Conservation (phyloP, 2,888 invertebrate species). For the Globia sparganii region DNA sequence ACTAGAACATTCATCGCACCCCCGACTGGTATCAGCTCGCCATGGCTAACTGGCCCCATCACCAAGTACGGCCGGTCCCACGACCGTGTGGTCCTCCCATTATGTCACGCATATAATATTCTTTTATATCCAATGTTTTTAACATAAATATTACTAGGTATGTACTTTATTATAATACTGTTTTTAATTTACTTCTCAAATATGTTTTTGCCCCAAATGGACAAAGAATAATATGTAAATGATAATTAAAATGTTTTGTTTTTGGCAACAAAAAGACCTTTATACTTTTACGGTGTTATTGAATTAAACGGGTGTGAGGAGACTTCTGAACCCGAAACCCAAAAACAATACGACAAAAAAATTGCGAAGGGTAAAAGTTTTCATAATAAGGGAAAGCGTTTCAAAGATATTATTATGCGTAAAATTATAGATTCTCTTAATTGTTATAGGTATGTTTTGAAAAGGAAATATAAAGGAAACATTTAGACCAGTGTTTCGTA, state of each 20-base stretch:
- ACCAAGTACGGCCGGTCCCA: too few relatives aligned
- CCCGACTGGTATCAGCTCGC: too few relatives aligned
- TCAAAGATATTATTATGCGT: constrained; percentile 8
- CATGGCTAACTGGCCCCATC: too few relatives aligned
- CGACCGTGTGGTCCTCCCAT: too few relatives aligned
- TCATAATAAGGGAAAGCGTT: constrained; percentile 13
- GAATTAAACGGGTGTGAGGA: neutral
- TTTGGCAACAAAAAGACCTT: constrained; percentile 5
- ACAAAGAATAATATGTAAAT: constrained; percentile 13
- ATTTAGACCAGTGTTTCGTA: neutral
- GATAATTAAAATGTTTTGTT: constrained; percentile 24
- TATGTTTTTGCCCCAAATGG: neutral
- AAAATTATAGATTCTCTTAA: neutral
- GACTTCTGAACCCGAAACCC: constrained; percentile 2
- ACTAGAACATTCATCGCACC: too few relatives aligned
- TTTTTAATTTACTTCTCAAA: neutral
- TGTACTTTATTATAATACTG: neutral
- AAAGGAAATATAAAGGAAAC: neutral
- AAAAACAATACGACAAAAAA: constrained; percentile 17
- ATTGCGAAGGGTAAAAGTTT: constrained; percentile 3
- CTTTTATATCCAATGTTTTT: neutral
- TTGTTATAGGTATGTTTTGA: neutral
- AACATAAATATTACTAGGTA: neutral
- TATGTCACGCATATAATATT: too few relatives aligned
- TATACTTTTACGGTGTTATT: constrained; percentile 5